These are phyloP conservation scores for Caerostris extrusa DNA, from an alignment of 1,140 invertebrate genomes.

Conservation along the genomic window DNA sequence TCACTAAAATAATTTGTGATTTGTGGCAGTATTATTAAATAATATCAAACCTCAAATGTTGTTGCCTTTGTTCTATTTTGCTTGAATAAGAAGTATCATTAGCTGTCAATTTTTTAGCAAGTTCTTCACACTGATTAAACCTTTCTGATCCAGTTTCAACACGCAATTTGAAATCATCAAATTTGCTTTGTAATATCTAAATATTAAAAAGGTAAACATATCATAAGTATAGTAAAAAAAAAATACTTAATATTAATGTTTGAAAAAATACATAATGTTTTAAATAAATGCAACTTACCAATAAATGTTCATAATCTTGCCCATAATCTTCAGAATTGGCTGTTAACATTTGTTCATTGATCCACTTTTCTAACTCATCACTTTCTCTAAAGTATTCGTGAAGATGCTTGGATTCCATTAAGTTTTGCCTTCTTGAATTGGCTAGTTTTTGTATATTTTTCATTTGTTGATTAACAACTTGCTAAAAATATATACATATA, in stretches of 20 bases:
- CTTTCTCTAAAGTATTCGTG: slow-evolving; percentile 97
- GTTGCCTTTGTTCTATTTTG: slow-evolving; percentile 93
- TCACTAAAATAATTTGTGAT: too few relatives aligned
- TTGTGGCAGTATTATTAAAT: too few relatives aligned
- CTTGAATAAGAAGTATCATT: slow-evolving; percentile 92
- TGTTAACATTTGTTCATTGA: slow-evolving; percentile 93
- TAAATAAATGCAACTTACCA: slow-evolving; percentile 83
- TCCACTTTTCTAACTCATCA: slow-evolving; percentile 96
- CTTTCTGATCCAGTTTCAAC: slow-evolving; percentile 95
- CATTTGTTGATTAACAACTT: slow-evolving; percentile 86
- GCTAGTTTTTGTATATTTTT: slow-evolving; percentile 91
- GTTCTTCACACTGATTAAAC: slow-evolving; percentile 94
- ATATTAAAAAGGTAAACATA: slow-evolving; percentile 78
- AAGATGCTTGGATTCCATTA: slow-evolving; percentile 94
- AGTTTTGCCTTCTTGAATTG: slow-evolving; percentile 88
- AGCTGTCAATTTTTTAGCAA: slow-evolving; percentile 90
- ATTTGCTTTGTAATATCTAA: slow-evolving; percentile 93
- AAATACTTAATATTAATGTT: neutral
- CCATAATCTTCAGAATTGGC: slow-evolving; percentile 97
- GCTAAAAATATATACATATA: slow-evolving; percentile 78
- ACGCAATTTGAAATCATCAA: slow-evolving; percentile 96
- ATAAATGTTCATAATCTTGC: slow-evolving; percentile 97
- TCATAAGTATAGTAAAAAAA: too few relatives aligned
- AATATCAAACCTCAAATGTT: slow-evolving; percentile 88
- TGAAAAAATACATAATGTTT: neutral